Evolutionary conservation across 2,113 vertebrate genomes (phyloP), one percentile per base, ranked within the genome.

Genomic region (Cathartes aura): DNA sequence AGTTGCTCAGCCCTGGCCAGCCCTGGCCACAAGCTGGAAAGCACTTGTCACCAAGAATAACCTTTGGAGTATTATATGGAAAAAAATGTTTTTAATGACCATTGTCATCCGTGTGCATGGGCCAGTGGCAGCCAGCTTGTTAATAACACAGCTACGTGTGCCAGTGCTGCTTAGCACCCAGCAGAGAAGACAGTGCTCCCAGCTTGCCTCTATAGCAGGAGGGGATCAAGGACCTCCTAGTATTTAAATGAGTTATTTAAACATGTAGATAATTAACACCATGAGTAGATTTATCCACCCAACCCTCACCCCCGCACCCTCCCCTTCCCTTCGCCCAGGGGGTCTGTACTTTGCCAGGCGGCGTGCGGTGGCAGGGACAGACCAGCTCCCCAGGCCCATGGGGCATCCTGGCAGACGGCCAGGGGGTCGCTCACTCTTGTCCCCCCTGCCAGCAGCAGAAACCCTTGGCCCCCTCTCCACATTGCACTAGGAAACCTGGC

Each of bases 31-130:
- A 45, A 38, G 42, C 45, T 89, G 62, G 62, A 89, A 92, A 83
- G 48, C 19, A 7, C 63, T 59, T 84, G 84, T 84, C 90, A 93
- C 81, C 68, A 74, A 67, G 76, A 74, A 90, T 79, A 93, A 84
- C n/a, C 50, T 87, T 45, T 71, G 73, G 60, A 84, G 23, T 62
- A 66, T n/a, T 73, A 34, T 23, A 56, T 19, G 36, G 12, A 22
- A n/a, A 64, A 36, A 74, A 59, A 26, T 32, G 45, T 5, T 89
- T 86, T 91, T 74, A 91, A 82, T 75, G 78, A 74, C n/a, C 1
- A 0, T 18, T 87, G 68, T 58, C 68, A 71, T 38, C 42, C 0
- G 0, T 50, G 40, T 72, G 47, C 4, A 3, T 42, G 80, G 56
- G 62, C 72, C 92, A 87, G 83, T 5, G 5, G 87, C 87, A 78